A percentile compares a stretch with the other conserved stretches of the same genome.
These are phyloP conservation scores for Scolopax mira DNA, from an alignment of 2,113 vertebrate genomes.

Conservation along the genomic window DNA sequence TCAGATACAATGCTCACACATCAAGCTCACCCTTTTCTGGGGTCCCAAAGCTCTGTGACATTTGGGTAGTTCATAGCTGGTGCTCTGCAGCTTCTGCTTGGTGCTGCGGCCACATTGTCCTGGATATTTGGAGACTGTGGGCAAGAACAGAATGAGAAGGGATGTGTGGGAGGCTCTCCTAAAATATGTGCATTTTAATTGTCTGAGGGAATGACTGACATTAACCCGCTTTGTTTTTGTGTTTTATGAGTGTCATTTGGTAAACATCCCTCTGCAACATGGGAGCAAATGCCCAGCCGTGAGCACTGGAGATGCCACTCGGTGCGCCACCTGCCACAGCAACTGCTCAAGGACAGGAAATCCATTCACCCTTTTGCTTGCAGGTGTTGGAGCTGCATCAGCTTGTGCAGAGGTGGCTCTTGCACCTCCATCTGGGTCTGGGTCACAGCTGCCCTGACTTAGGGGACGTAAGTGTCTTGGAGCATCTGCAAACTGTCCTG, in stretches of 20 bases:
- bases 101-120: neutral
- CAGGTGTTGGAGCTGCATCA: rapidly evolving
- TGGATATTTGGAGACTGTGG: neutral
- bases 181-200: slow-evolving; percentile 58
- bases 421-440: neutral
- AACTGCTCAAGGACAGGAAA: neutral
- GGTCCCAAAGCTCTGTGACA: neutral
- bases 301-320: neutral
- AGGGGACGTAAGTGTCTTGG: rapidly evolving
- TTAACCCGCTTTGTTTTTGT: slow-evolving; percentile 25
- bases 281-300: neutral
- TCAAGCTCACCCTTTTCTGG: neutral
- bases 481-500: neutral
- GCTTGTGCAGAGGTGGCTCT: neutral
- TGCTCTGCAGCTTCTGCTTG: neutral
- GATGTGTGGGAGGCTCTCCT: neutral
- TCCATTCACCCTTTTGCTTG: neutral
- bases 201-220: slow-evolving; percentile 47
- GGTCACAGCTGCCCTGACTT: neutral
- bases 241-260: slow-evolving; percentile 34
- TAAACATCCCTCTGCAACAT: neutral
- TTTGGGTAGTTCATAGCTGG: neutral
- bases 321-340: neutral
- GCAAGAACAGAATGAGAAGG: neutral
- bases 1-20: neutral